These are phyloP conservation scores for Heliconius charithonia DNA, from an alignment of 2,888 invertebrate species.

Conservation along the genomic window DNA sequence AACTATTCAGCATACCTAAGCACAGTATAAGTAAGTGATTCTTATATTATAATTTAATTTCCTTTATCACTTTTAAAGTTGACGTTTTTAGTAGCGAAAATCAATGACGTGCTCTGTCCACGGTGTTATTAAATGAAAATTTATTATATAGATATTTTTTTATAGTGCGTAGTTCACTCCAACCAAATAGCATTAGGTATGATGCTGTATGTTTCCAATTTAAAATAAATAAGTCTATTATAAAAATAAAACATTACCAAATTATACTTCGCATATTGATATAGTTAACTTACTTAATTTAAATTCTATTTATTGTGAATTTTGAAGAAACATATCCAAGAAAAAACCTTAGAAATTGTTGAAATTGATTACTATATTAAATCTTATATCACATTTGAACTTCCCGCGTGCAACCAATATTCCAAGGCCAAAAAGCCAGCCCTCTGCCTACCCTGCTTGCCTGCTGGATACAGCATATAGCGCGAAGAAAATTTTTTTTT, in stretches of 20 bases:
- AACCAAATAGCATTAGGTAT: too few species aligned
- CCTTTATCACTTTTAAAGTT: background rate
- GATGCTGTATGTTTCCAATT: too few species aligned
- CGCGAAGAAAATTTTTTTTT: background rate
- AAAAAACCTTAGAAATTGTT: background rate
- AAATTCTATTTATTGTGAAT: background rate
- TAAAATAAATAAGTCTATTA: too few species aligned
- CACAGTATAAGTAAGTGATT: background rate
- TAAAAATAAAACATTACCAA: background rate
- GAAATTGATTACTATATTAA: background rate
- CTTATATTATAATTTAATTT: background rate
- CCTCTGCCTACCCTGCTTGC: background rate
- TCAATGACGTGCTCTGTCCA: background rate
- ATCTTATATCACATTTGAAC: background rate
- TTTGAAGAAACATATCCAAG: background rate
- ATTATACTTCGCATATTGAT: background rate
- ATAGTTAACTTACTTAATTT: background rate
- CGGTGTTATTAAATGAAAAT: too few species aligned
- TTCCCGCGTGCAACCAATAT: background rate
- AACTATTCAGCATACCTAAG: constrained; percentile 25
- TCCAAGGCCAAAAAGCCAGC: too few species aligned
- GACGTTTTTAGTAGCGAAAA: too few species aligned
- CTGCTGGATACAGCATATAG: background rate
- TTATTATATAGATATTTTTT: too few species aligned
- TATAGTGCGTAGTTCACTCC: too few species aligned